Evolutionary conservation across 37 sponge, comb jelly and placozoan species (phyloP), one percentile per base, ranked within the genome.

Genomic region (Amphimedon queenslandica): DNA sequence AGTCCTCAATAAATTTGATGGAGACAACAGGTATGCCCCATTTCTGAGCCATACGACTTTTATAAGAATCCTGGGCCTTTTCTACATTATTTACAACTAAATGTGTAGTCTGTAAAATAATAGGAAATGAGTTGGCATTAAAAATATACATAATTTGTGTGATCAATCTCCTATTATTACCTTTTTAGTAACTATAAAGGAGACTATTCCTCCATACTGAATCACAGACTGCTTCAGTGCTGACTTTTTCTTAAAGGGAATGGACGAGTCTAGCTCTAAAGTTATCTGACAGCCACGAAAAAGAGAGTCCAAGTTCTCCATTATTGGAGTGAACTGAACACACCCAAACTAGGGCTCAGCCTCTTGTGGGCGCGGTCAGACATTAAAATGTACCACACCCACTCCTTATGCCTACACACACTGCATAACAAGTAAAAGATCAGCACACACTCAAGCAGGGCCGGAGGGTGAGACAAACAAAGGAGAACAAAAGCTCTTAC

Each of bases 161-260:
- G 53, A 18, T 18, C 53, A 18, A 13, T 18, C 13, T 47, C 53
- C 27, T 37, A 68, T 41, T 24, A 32, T 55, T 69, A 91, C 92
- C 89, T 91, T 91, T 72, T 88, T 95, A 63, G 88, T 93, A 43
- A 97, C 79, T 37, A 90, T 76, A 80, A 85, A 97, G 6, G 98
- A 97, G 31, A 97, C 76, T 6, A 85, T 82, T 24, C 98, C 98
- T 37, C 88, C 98, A 77, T 90, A 79, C 27, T 86, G 81, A 40
- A 79, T 83, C 57, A 94, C 77, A 55, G 75, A 75, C 51, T 69
- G 75, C 72, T 87, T 86, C 31, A 94, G 64, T 65, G 47, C 88
- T 24, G 78, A 32, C 67, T 94, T 94, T 41, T 73, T 57, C 78
- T 90, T 94, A 65, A 90, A 94, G 10, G 75, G 58, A 27, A 90